Conservation (phyloP, 2,888 invertebrate species). For the Bellardia pandia region DNA sequence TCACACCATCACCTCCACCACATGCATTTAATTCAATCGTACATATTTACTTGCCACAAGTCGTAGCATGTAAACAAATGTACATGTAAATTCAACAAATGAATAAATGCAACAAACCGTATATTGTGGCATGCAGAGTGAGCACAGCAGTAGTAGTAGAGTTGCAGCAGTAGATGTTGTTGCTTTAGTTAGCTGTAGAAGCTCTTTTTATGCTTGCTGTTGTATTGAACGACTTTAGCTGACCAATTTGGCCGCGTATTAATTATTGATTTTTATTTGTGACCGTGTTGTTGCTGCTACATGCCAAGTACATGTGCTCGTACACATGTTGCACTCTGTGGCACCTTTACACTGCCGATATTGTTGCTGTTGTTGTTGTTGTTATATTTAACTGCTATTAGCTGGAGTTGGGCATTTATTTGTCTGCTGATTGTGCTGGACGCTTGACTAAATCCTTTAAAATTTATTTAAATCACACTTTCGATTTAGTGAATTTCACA, state of each 20-base stretch:
- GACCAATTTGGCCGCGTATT: slow-evolving; percentile 70
- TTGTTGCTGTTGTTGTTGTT: slow-evolving; percentile 39
- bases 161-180: slow-evolving; percentile 37
- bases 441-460: slow-evolving; percentile 59
- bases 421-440: slow-evolving; percentile 53
- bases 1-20: slow-evolving; percentile 38
- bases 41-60: slow-evolving; percentile 32
- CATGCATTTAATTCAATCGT: background rate
- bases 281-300: slow-evolving; percentile 57
- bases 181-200: slow-evolving; percentile 43
- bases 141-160: slow-evolving; percentile 64
- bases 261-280: slow-evolving; percentile 69
- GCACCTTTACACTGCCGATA: slow-evolving; percentile 47
- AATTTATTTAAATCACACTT: slow-evolving; percentile 72
- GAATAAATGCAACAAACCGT: slow-evolving; percentile 61
- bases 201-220: background rate
- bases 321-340: slow-evolving; percentile 71
- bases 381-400: slow-evolving; percentile 69
- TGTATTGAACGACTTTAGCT: slow-evolving; percentile 52
- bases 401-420: slow-evolving; percentile 52
- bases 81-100: slow-evolving; percentile 51
- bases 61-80: slow-evolving; percentile 32
- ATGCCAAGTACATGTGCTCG: slow-evolving; percentile 68
- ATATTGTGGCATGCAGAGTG: slow-evolving; percentile 68
- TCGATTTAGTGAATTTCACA: slow-evolving; percentile 71